Base-by-base conservation (phyloP, 1,140 invertebrate genomes). In the Zaprionus vittiger region DNA sequence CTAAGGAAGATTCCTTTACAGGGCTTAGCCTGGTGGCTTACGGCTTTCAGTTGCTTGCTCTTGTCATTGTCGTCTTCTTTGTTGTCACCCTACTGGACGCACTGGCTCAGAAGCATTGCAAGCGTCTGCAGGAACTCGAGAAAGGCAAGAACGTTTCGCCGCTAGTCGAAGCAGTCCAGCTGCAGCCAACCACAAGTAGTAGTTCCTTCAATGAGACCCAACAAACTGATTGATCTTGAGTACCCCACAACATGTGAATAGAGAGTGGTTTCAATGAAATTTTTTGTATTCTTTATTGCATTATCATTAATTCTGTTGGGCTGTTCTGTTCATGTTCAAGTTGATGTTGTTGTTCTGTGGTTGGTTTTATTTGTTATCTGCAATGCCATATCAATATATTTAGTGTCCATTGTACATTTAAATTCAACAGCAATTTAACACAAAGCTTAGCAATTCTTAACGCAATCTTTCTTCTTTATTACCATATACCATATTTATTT, bases 51-150 rank as follows among this genome's bases (percentile, higher is more conserved):
- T 96, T 97, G 80, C 95, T 99, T 84, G 97, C 99, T 5, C 93
- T 98, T 57, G 93, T 95, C 0, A 99, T 99, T 98, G 96, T 99
- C 7, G 93, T 95, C 15, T 99, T 98, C 93, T 99, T 99, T 93
- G 93, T 99, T 7, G 93, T 99, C 54, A 99, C 98, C 15, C 98
- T 99, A 83, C 94, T 99, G 80, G 99, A 99, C 93, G 98, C 98
- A 3, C 94, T 99, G 70, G 99, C 99, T 68, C 98, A 99, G 93
- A 97, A 95, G 91, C 98, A 99, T 93, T 96, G 97, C 92, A 96
- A 96, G 91, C 93, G 96, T 20, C 81, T 95, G 41, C 94, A 95
- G 63, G 95, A 96, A 80, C 92, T 92, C 11, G 24, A 60, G 52
- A 65, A 0, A 6, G 28, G 24, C 17, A 28, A 24, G 26, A 6